Conservation (phyloP, 92 coral and sea anemone species). For the Porites divaricata region DNA sequence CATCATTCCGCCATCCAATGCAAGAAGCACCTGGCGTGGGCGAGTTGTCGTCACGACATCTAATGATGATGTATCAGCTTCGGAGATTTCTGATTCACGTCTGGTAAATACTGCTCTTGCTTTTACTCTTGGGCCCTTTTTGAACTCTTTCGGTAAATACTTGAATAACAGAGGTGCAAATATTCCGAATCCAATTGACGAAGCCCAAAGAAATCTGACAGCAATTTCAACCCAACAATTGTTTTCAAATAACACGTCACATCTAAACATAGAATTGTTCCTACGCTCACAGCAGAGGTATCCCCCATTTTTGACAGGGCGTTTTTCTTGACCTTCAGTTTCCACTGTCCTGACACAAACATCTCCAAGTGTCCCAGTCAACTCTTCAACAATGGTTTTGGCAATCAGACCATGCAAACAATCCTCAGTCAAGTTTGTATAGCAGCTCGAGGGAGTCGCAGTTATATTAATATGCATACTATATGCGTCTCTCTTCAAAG, state of each 20-base stretch:
- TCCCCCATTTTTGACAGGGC: conserved; percentile 43
- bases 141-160: conserved; percentile 91
- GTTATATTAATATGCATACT: conserved; percentile 51
- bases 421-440: conserved; percentile 29
- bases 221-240: conserved; percentile 85
- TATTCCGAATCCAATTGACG: conserved; percentile 75
- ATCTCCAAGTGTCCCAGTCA: conserved; percentile 26
- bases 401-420: conserved; percentile 41
- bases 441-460: conserved; percentile 70
- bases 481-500: conserved; percentile 72
- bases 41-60: conserved; percentile 44
- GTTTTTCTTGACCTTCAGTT: background rate
- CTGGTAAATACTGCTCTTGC: conserved; percentile 47
- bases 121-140: conserved; percentile 59
- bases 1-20: conserved; percentile 72
- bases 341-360: conserved; percentile 54
- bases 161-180: conserved; percentile 88
- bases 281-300: conserved; percentile 61
- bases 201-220: conserved; percentile 68
- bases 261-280: conserved; percentile 51
- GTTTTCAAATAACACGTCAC: conserved; percentile 57
- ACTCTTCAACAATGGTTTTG: background rate
- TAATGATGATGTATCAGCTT: conserved; percentile 39
- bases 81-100: conserved; percentile 56
- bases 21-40: conserved; percentile 63